phyloP scores from a whole-genome alignment of 2,888 invertebrate species.

The Xestobium rufovillosum region DNA sequence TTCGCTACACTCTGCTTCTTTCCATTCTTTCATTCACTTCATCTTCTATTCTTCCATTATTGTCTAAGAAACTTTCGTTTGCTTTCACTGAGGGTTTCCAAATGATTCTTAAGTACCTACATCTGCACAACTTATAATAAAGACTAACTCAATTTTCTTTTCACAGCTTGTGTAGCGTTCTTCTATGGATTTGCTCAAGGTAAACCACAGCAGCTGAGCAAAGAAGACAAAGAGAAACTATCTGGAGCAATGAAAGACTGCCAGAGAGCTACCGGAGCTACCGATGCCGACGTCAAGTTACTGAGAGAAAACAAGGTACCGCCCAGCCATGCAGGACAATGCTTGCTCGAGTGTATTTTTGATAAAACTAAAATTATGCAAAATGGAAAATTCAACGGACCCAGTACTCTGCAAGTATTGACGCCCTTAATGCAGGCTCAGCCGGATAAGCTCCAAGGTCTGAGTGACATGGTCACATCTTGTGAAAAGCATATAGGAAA shows the following conservation, averaged over 20 bases:
- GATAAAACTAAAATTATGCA: conserved; percentile 33
- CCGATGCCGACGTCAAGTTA: conserved; percentile 32
- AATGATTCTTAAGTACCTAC: no score
- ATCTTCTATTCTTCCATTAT: no score
- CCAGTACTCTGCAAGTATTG: conserved; percentile 32
- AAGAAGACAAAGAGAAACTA: no score
- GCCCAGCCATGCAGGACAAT: conserved; percentile 31
- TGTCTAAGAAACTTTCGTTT: no score
- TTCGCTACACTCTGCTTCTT: no score
- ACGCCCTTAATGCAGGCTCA: conserved; percentile 27
- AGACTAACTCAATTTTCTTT: no score
- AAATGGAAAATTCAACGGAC: conserved; percentile 34
- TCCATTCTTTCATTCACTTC: no score
- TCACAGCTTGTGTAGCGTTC: no score
- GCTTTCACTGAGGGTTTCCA: conserved; percentile 14
- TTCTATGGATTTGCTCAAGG: no score
- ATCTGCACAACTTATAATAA: no score
- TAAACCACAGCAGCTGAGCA: no score
- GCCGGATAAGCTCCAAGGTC: conserved; percentile 27
- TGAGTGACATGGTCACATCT: conserved; percentile 30
- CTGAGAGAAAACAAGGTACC: conserved; percentile 32
- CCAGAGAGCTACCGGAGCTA: conserved; percentile 32
- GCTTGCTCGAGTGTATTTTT: conserved; percentile 37
- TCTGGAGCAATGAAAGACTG: conserved; percentile 31
- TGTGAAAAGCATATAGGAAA: conserved; percentile 34